Conservation (phyloP, 2,113 vertebrate species). For the Sturnira hondurensis region DNA sequence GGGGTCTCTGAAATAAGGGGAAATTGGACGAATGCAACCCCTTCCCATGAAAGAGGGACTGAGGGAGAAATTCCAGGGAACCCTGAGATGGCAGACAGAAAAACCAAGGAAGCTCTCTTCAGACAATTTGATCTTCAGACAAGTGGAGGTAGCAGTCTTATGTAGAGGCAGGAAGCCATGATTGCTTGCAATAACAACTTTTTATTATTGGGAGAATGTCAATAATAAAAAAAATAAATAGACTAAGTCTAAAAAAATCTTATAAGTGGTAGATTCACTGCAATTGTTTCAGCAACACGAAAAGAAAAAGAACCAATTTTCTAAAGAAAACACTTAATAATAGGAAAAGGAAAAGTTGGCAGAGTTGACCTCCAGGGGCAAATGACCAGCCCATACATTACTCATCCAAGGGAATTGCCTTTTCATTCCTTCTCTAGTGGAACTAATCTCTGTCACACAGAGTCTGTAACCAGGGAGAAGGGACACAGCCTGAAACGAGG, state of each 20-base stretch:
- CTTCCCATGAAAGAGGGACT: background rate
- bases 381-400: background rate
- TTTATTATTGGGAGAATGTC: background rate
- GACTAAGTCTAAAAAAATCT: background rate
- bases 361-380: background rate
- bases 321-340: background rate
- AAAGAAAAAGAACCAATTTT: constrained; percentile 19
- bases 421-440: background rate
- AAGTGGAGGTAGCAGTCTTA: background rate
- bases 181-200: background rate
- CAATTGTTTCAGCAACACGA: background rate
- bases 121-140: background rate
- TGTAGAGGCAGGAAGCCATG: background rate
- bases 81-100: background rate
- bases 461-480: background rate
- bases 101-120: background rate
- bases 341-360: background rate
- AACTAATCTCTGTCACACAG: background rate
- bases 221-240: background rate
- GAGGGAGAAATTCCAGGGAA: background rate
- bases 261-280: background rate
- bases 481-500: background rate
- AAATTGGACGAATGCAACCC: background rate
- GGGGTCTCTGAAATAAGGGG: background rate
- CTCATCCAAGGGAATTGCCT: background rate